These are phyloP conservation scores for Chinchilla lanigera DNA, from an alignment of 2,113 vertebrate species.

Conservation along the genomic window DNA sequence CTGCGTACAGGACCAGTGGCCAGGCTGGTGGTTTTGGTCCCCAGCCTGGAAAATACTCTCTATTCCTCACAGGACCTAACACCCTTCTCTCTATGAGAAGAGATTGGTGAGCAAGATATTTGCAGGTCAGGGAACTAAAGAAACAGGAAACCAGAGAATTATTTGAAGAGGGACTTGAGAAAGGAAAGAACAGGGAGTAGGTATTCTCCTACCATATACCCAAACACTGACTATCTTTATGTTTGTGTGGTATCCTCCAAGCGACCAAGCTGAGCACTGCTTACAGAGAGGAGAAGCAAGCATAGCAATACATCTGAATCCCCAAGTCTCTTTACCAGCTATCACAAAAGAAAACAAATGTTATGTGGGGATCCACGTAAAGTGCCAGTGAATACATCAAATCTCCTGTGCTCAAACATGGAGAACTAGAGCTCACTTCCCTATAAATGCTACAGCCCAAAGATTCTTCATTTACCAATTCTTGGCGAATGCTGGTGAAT, in stretches of 20 bases:
- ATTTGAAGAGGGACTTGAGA: neutral
- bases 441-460: neutral
- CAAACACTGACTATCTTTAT: neutral
- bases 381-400: no score
- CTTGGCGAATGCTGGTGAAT: no score
- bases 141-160: neutral
- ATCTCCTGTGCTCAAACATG: neutral
- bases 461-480: neutral
- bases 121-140: neutral
- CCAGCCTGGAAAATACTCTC: neutral
- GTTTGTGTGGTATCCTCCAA: neutral
- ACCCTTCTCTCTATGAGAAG: neutral
- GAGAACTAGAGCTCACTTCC: neutral
- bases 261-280: no score
- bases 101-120: neutral
- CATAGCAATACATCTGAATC: no score
- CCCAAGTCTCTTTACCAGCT: no score
- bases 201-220: neutral
- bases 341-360: no score
- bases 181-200: neutral
- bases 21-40: neutral
- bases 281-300: no score
- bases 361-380: no score
- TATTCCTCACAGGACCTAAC: neutral
- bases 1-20: neutral